phyloP scores from a whole-genome alignment of 35 echinoderm and acorn worm genomes.

The Eucidaris tribuloides region DNA sequence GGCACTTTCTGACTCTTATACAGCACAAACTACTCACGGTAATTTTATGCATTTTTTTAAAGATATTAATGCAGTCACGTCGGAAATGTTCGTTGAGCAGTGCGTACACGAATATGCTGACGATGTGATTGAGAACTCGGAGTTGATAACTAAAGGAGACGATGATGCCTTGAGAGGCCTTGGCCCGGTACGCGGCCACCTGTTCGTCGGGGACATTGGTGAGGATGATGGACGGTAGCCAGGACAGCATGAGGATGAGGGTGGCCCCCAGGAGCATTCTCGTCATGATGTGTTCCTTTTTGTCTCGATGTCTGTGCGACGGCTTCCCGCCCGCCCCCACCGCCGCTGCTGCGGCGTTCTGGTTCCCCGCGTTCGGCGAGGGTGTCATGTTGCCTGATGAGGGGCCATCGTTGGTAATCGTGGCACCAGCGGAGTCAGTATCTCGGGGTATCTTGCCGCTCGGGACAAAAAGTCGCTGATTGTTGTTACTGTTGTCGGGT shows the following conservation, averaged over 20 bases:
- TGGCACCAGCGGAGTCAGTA: not conserved
- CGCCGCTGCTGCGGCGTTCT: too few relatives aligned
- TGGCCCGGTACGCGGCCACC: not conserved
- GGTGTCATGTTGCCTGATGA: not conserved
- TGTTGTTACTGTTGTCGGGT: not conserved
- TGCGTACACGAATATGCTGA: constrained; percentile 19
- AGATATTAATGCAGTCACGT: not conserved
- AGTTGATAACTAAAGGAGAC: not conserved
- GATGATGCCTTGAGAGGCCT: constrained; percentile 1
- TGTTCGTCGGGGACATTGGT: constrained; percentile 16
- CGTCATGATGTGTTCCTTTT: constrained; percentile 11
- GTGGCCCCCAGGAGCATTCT: not conserved
- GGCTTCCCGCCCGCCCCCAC: not conserved
- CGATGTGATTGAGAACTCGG: constrained; percentile 9
- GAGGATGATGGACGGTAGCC: constrained; percentile 7
- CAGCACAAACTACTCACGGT: too few relatives aligned
- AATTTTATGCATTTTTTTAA: too few relatives aligned
- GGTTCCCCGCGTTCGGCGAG: not conserved
- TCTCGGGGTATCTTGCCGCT: not conserved
- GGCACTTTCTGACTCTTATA: too few relatives aligned
- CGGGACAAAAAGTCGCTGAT: not conserved
- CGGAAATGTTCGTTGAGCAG: constrained; percentile 16
- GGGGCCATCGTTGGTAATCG: not conserved
- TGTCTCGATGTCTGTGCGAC: not conserved
- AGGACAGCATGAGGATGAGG: constrained; percentile 10